phyloP scores from a whole-genome alignment of 1,140 invertebrate genomes.

The Eufriesea mexicana region DNA sequence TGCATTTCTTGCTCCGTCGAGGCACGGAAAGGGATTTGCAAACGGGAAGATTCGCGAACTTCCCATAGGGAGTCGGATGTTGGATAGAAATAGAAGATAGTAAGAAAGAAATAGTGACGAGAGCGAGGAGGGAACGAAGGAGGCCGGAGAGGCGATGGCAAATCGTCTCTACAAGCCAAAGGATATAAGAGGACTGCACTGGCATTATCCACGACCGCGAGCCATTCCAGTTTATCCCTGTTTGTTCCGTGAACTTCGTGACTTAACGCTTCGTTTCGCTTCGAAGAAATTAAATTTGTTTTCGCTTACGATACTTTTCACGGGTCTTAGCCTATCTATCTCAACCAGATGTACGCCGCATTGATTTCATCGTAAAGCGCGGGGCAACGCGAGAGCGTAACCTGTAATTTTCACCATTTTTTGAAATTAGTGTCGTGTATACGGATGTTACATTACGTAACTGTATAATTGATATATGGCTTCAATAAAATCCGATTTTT shows the following conservation, averaged over 20 bases:
- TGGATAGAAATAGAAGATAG: slow-evolving; percentile 31
- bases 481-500: too few relatives aligned
- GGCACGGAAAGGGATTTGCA: slow-evolving; percentile 69
- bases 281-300: not conserved
- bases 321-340: too few relatives aligned
- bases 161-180: slow-evolving; percentile 57
- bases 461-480: too few relatives aligned
- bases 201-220: slow-evolving; percentile 64
- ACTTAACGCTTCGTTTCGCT: slow-evolving; percentile 48
- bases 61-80: slow-evolving; percentile 48
- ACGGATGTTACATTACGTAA: too few relatives aligned
- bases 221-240: slow-evolving; percentile 41
- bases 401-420: too few relatives aligned
- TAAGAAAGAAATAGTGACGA: slow-evolving; percentile 37
- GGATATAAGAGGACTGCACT: slow-evolving; percentile 46
- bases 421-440: too few relatives aligned
- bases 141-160: slow-evolving; percentile 41
- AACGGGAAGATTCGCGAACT: slow-evolving; percentile 60
- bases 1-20: slow-evolving; percentile 71
- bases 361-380: too few relatives aligned
- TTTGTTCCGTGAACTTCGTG: slow-evolving; percentile 55
- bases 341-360: too few relatives aligned
- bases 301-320: not conserved
- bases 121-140: not conserved
- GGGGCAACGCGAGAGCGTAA: too few relatives aligned